phyloP scores from a whole-genome alignment of 2,113 vertebrate species.

The Xenopus borealis region DNA sequence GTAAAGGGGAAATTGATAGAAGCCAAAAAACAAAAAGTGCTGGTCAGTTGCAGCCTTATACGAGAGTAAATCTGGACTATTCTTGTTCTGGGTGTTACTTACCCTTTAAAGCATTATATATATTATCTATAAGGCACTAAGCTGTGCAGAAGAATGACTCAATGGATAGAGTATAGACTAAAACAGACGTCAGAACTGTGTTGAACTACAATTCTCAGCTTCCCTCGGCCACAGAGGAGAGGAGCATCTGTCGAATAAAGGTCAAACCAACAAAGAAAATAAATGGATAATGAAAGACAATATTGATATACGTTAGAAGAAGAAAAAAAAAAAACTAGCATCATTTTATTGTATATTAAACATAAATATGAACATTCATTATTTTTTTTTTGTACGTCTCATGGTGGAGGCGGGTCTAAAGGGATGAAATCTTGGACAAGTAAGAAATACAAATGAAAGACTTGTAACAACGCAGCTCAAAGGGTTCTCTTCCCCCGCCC shows the following conservation, averaged over 20 bases:
- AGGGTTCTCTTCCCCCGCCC: neutral
- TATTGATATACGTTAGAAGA: neutral
- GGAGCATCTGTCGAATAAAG: no score
- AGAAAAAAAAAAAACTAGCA: neutral
- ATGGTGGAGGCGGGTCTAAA: neutral
- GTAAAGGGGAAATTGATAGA: no score
- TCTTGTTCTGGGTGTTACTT: no score
- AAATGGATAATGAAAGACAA: neutral
- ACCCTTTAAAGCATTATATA: no score
- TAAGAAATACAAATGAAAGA: slow-evolving; percentile 8
- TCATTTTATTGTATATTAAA: slow-evolving; percentile 11
- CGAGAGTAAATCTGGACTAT: no score
- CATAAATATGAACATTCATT: neutral
- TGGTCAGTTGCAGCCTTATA: no score
- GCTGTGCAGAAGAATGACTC: neutral
- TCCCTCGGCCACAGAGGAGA: no score
- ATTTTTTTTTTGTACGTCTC: neutral
- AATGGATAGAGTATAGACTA: neutral
- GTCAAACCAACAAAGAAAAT: neutral
- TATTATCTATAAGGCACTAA: slow-evolving; percentile 21
- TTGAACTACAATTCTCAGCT: no score
- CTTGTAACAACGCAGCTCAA: slow-evolving; percentile 1
- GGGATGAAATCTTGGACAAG: slow-evolving; percentile 10
- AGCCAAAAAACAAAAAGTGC: no score
- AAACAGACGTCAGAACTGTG: no score